These are phyloP conservation scores for Emberiza fucata DNA, from an alignment of 2,113 vertebrate genomes.

Conservation along the genomic window DNA sequence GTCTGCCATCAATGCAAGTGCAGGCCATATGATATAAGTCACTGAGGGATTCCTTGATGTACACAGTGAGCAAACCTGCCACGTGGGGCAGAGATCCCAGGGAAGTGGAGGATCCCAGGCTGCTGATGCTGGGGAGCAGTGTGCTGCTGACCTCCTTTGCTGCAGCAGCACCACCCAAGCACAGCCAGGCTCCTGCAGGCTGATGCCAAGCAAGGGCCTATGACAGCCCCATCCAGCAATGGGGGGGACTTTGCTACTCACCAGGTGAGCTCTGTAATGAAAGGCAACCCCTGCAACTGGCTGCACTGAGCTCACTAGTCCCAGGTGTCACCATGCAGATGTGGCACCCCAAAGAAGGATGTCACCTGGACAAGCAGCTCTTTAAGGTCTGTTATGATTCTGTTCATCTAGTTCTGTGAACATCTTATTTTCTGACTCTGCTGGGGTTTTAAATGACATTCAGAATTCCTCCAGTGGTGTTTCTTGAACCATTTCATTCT, in stretches of 20 bases:
- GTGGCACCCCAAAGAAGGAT: background rate
- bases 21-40: background rate
- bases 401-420: background rate
- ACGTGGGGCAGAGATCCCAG: background rate
- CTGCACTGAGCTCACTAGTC: background rate
- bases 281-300: background rate
- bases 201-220: background rate
- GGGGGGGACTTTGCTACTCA: no score
- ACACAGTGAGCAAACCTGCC: background rate
- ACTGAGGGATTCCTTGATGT: background rate
- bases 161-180: background rate
- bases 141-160: background rate
- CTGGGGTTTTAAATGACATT: background rate
- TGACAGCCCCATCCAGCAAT: accelerated
- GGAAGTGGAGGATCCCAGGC: background rate
- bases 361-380: background rate
- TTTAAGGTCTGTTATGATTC: background rate
- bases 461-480: background rate
- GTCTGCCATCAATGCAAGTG: background rate
- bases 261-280: background rate
- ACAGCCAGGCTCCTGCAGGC: background rate
- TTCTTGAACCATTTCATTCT: background rate
- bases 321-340: accelerated
- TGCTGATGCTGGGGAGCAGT: background rate
- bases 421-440: background rate